Conservation (phyloP, 2,888 invertebrate species). For the Strigamia crassipes region DNA sequence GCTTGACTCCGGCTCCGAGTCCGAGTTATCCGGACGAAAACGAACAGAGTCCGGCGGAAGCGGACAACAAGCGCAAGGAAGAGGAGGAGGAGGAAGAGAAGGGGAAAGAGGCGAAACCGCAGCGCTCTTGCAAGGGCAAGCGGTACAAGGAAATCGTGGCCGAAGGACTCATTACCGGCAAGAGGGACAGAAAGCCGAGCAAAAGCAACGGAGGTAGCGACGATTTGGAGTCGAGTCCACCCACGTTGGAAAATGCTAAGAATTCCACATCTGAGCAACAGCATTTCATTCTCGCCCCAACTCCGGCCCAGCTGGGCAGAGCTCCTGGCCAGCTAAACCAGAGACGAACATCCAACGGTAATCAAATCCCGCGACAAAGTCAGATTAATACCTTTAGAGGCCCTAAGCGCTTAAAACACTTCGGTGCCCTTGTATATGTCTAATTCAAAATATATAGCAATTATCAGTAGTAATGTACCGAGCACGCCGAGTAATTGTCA, state of each 20-base stretch:
- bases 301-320: slow-evolving; percentile 89
- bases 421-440: no score
- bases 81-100: background rate
- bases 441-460: no score
- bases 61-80: no score
- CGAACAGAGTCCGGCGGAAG: no score
- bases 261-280: slow-evolving; percentile 47
- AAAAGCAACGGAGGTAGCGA: background rate
- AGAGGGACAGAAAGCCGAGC: slow-evolving; percentile 21
- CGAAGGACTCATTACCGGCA: background rate
- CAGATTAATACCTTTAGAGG: no score
- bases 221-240: background rate
- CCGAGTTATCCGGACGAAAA: background rate
- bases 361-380: no score
- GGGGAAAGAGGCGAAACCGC: slow-evolving; percentile 1
- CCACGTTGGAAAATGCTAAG: background rate
- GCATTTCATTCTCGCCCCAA: slow-evolving; percentile 82
- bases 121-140: slow-evolving; percentile 20
- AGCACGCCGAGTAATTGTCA: no score
- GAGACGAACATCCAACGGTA: slow-evolving; percentile 63
- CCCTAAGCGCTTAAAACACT: no score
- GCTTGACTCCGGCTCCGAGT: background rate
- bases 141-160: slow-evolving; percentile 28
- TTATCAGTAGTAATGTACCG: no score
- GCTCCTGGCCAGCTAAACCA: slow-evolving; percentile 73